Conservation (phyloP, 2,888 invertebrate genomes). For the Unio pictorum region DNA sequence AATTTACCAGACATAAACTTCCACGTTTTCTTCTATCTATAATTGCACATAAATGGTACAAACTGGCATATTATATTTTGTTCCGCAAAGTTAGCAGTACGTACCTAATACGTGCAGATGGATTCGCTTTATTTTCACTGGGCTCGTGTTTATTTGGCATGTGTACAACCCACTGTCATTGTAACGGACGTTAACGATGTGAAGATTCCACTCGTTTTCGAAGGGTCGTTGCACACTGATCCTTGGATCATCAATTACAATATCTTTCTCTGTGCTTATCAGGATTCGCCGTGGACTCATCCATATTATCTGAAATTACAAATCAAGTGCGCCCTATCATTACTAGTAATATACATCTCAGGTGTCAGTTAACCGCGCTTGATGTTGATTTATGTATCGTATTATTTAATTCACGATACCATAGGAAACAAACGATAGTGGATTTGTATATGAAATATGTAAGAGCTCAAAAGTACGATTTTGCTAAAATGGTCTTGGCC, state of each 20-base stretch:
- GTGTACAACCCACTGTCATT: constrained; percentile 41
- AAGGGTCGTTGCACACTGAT: constrained; percentile 39
- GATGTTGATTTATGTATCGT: no score
- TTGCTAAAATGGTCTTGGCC: no score
- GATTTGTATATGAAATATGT: no score
- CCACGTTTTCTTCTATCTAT: no score
- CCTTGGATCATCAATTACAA: constrained; percentile 47
- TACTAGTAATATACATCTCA: no score
- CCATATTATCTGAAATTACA: constrained; percentile 24
- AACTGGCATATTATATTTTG: no score
- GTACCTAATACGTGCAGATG: constrained; percentile 57
- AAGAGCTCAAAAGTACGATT: no score
- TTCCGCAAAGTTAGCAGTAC: neutral
- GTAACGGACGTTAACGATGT: constrained; percentile 34
- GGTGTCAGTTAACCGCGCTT: no score
- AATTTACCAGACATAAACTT: no score
- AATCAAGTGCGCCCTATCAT: neutral
- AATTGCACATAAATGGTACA: no score
- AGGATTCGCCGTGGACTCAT: constrained; percentile 31
- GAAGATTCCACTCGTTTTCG: constrained; percentile 51
- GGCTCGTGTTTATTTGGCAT: constrained; percentile 53
- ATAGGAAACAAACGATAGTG: no score
- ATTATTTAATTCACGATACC: no score
- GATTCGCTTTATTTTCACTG: constrained; percentile 55
- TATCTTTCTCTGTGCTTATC: constrained; percentile 21